These are phyloP conservation scores for Dicycla oo DNA, from an alignment of 2,888 invertebrate genomes.

Conservation along the genomic window DNA sequence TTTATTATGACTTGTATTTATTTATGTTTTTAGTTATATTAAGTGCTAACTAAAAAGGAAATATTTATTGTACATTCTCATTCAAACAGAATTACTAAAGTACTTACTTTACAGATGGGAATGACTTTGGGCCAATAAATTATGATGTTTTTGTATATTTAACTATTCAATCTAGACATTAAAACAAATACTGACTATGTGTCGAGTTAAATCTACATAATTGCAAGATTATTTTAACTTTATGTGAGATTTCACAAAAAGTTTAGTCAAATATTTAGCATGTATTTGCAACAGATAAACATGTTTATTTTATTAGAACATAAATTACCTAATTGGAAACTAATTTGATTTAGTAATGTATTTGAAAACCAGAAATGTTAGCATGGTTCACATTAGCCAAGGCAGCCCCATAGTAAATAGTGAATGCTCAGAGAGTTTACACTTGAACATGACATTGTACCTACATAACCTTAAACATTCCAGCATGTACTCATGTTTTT, in stretches of 20 bases:
- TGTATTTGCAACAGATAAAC: slow-evolving; percentile 10
- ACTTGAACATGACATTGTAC: slow-evolving; percentile 56
- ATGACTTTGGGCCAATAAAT: slow-evolving; percentile 33
- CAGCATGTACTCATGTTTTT: slow-evolving; percentile 57
- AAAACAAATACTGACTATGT: background rate
- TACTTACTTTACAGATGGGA: slow-evolving; percentile 33
- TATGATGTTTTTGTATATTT: slow-evolving; percentile 15
- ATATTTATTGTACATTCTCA: slow-evolving; percentile 23
- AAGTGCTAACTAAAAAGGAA: slow-evolving; percentile 24
- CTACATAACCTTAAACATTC: slow-evolving; percentile 66
- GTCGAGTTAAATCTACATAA: slow-evolving; percentile 11
- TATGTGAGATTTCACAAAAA: slow-evolving; percentile 5
- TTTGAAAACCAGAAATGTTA: slow-evolving; percentile 4
- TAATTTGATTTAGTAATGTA: slow-evolving; percentile 8
- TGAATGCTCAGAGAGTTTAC: slow-evolving; percentile 35
- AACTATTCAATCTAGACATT: background rate
- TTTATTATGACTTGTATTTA: slow-evolving; percentile 16
- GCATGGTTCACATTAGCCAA: slow-evolving; percentile 18
- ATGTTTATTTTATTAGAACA: slow-evolving; percentile 2
- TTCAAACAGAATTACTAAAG: slow-evolving; percentile 18
- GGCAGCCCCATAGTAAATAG: slow-evolving; percentile 17
- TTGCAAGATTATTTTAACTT: slow-evolving; percentile 15
- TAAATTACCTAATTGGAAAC: slow-evolving; percentile 24
- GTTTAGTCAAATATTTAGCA: slow-evolving; percentile 16
- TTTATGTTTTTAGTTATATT: slow-evolving; percentile 7